These are phyloP conservation scores for Typhlichthys subterraneus DNA, from an alignment of 2,797 vertebrate genomes.

Conservation along the genomic window DNA sequence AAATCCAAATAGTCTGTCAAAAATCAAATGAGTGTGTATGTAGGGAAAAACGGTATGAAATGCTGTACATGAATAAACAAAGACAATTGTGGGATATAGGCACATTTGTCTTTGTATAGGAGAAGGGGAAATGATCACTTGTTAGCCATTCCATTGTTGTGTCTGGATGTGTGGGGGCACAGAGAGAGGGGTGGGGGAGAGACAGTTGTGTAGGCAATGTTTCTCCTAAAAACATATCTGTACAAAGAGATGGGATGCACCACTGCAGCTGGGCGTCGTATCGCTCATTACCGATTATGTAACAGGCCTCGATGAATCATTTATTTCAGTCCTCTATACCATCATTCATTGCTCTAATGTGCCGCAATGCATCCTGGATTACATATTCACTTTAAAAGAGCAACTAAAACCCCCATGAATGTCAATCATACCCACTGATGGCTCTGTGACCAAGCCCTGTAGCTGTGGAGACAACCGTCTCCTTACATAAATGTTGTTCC, in stretches of 20 bases:
- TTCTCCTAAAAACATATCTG: constrained; percentile 17
- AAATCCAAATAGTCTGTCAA: too few relatives aligned
- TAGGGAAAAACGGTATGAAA: too few relatives aligned
- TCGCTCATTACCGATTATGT: constrained; percentile 45
- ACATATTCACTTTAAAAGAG: constrained; percentile 15
- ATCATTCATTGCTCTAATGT: constrained; percentile 9
- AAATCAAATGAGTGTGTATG: too few relatives aligned
- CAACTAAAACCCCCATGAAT: constrained; percentile 21
- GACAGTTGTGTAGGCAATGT: constrained; percentile 16
- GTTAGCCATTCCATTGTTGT: background rate
- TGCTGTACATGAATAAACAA: too few relatives aligned
- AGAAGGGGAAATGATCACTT: background rate
- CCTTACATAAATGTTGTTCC: too few relatives aligned
- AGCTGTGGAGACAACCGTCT: too few relatives aligned
- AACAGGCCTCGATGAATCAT: constrained; percentile 48
- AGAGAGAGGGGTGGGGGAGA: constrained; percentile 10
- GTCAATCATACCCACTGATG: constrained; percentile 31
- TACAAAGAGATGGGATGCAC: constrained; percentile 36
- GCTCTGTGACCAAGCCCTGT: too few relatives aligned
- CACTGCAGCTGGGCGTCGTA: constrained; percentile 9
- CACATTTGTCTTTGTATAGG: too few relatives aligned
- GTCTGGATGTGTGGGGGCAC: constrained; percentile 8
- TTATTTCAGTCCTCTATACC: constrained; percentile 39
- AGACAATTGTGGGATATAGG: too few relatives aligned
- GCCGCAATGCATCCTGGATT: constrained; percentile 1